Conservation (phyloP, 2,113 vertebrate genomes). For the Cricetomys ansorgei region DNA sequence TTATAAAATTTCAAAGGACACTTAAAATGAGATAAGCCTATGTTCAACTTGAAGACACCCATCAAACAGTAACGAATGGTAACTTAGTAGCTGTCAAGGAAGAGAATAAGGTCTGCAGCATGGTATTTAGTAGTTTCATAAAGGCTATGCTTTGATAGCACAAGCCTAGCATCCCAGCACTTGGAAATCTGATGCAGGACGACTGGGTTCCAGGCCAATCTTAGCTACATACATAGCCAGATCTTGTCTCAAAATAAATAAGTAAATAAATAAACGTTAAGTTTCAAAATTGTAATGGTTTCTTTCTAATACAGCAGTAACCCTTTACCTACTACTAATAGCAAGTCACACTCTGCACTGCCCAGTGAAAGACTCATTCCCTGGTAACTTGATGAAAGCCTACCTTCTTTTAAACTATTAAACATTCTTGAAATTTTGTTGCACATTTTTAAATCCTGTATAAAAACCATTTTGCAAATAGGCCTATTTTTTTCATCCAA, state of each 20-base stretch:
- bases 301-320: background rate
- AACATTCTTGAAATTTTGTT: background rate
- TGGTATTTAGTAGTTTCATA: background rate
- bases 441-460: background rate
- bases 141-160: background rate
- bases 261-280: background rate
- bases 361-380: constrained; percentile 27
- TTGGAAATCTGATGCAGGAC: background rate
- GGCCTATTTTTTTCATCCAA: background rate
- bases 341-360: background rate
- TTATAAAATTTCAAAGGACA: background rate
- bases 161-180: background rate
- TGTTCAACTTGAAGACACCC: background rate
- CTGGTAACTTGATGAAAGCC: background rate
- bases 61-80: background rate
- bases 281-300: background rate
- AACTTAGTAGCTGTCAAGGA: background rate
- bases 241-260: background rate
- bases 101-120: background rate
- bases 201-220: background rate
- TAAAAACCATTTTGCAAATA: background rate
- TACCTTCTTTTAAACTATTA: background rate
- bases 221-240: background rate
- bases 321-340: background rate
- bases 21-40: background rate